phyloP scores from a whole-genome alignment of 2,113 vertebrate genomes.

The Rynchops niger region DNA sequence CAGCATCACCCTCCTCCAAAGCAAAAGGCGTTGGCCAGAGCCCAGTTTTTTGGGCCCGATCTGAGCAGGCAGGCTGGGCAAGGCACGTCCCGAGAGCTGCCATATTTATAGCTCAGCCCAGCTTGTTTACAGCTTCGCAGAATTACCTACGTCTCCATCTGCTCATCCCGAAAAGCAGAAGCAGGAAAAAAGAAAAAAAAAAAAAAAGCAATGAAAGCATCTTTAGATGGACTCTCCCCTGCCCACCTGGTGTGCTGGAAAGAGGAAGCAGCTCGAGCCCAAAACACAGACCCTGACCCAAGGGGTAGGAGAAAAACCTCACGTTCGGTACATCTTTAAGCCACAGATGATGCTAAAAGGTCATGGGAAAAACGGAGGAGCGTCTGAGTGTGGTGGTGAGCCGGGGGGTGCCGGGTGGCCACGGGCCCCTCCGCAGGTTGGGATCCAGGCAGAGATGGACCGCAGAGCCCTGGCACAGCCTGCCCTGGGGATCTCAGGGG shows the following conservation, averaged over 20 bases:
- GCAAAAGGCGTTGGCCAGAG: rapidly evolving
- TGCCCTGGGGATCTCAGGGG: no score
- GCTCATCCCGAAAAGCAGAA: not conserved
- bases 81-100: rapidly evolving
- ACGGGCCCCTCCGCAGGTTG: not conserved
- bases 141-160: not conserved
- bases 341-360: not conserved
- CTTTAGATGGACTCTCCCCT: not conserved
- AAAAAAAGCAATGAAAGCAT: not conserved
- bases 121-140: not conserved
- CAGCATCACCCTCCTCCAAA: not conserved
- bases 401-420: not conserved
- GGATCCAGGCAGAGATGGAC: not conserved
- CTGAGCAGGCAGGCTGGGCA: not conserved
- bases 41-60: not conserved
- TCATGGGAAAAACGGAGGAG: not conserved
- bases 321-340: rapidly evolving
- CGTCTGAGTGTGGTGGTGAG: rapidly evolving
- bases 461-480: not conserved
- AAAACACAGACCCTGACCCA: not conserved
- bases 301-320: not conserved
- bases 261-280: not conserved
- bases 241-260: not conserved
- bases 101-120: not conserved
- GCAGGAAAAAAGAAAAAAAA: not conserved